Percentiles rank a stretch among this genome's conserved stretches.
Conservation (phyloP, 2,888 invertebrate genomes). For the Tetranychus truncatus region DNA sequence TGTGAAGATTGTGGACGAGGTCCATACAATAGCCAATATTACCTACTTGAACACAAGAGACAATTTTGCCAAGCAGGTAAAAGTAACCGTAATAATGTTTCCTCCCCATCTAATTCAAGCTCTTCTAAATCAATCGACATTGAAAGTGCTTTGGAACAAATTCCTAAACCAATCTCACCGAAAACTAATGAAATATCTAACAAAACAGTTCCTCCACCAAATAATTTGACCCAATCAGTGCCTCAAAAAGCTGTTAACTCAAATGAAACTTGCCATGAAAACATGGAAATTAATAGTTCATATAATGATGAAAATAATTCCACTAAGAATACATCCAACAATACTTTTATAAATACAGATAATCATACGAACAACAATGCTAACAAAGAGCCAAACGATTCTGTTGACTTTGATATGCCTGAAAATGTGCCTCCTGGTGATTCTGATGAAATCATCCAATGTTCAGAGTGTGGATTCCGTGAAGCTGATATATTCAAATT, state of each 20-base stretch:
- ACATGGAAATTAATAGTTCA: neutral
- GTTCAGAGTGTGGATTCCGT: conserved; percentile 11
- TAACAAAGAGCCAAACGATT: neutral
- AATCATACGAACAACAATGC: neutral
- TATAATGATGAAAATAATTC: neutral
- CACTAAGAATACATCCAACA: neutral
- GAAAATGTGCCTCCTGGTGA: conserved; percentile 2
- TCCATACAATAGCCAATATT: conserved; percentile 17
- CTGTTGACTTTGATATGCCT: neutral
- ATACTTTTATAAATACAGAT: neutral
- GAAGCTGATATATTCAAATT: conserved; percentile 13
- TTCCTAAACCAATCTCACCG: neutral
- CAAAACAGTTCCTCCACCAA: neutral
- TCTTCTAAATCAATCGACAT: neutral
- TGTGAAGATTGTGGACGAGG: conserved; percentile 17
- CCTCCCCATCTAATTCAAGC: neutral
- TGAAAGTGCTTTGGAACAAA: neutral
- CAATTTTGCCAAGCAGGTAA: conserved; percentile 11
- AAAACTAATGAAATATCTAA: neutral
- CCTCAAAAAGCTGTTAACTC: neutral
- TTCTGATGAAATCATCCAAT: conserved; percentile 10
- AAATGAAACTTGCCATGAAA: neutral
- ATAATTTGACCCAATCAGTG: neutral
- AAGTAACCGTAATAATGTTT: neutral
- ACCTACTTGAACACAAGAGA: conserved; percentile 18